Base-by-base conservation (phyloP, 2,797 vertebrate species). In the Trematomus bernacchii region DNA sequence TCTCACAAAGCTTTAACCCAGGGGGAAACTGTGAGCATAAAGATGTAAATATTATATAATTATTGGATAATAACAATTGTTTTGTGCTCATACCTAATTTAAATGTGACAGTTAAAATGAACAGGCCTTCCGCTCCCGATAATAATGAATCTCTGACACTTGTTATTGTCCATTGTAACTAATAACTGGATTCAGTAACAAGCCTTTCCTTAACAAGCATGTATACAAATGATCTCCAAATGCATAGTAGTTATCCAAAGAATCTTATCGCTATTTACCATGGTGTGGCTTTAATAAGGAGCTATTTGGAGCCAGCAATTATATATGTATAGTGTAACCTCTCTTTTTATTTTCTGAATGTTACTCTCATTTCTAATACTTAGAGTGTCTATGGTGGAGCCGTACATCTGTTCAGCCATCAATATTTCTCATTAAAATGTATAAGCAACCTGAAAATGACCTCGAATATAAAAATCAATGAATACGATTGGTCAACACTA, bases 331-430 rank as follows among this genome's bases (percentile, higher is more conserved):
- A 46, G n/a, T 42, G 27, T 51, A 9, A 46, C 4, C 23, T 16
- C n/a, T 59, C 37, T 65, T 44, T 21, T 48, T 54, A 44, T 16
- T 10, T 27, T 33, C 18, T 40, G 23, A 12, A 8, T 44, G 15
- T 60, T 7, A 15, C 66, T 61, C 48, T 51, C 7, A 5, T 76
- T 27, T 46, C 15, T 52, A 46, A 61, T 57, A 71, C 55, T 48
- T 40, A 48, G n/a, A 57, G 68, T 81, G 86, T 79, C 83, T 80
- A 61, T 80, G 67, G 75, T 62, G 69, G 57, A 48, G 40, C 21
- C 47, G 42, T 66, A 50, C 62, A 62, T 71, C 44, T 37, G 33
- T 23, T 15, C 50, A 7, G 50, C 52, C 52, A 48, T 79, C 43
- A 71, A 43, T 66, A 57, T 57, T 73, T 77, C 59, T 76, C 60